These are phyloP conservation scores for Micrastur ruficollis DNA, from an alignment of 2,797 vertebrate species.

Conservation along the genomic window DNA sequence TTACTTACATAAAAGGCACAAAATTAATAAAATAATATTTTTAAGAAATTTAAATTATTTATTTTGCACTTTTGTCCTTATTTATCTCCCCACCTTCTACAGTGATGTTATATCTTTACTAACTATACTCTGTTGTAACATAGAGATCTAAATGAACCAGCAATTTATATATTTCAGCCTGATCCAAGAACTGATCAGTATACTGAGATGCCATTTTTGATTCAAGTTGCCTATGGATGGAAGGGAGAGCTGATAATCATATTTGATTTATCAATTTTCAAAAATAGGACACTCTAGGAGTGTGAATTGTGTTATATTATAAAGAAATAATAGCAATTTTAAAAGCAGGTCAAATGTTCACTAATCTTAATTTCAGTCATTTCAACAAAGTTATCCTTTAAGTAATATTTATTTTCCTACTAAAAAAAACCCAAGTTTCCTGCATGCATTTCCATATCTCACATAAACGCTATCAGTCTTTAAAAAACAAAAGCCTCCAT, in stretches of 20 bases:
- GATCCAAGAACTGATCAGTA: not conserved
- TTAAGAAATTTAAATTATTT: not conserved
- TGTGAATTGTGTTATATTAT: not conserved
- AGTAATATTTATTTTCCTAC: not conserved
- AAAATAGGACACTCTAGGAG: not conserved
- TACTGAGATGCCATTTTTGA: not conserved
- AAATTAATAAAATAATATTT: not conserved
- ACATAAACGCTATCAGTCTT: constrained; percentile 30
- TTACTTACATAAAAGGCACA: not conserved
- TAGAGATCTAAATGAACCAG: not conserved
- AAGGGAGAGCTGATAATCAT: not conserved
- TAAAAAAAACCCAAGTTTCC: constrained; percentile 27
- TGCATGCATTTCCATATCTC: not conserved
- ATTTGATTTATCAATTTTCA: not conserved
- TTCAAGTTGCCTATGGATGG: not conserved
- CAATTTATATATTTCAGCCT: not conserved
- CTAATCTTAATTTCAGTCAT: not conserved
- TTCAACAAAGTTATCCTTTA: constrained; percentile 49
- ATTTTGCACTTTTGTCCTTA: not conserved
- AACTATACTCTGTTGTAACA: not conserved
- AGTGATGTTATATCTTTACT: not conserved
- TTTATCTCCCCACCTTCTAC: not conserved
- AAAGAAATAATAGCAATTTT: not conserved
- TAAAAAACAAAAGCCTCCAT: not conserved
- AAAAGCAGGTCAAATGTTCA: not conserved